phyloP scores from a whole-genome alignment of 2,888 invertebrate genomes.

The Melanargia galathea region DNA sequence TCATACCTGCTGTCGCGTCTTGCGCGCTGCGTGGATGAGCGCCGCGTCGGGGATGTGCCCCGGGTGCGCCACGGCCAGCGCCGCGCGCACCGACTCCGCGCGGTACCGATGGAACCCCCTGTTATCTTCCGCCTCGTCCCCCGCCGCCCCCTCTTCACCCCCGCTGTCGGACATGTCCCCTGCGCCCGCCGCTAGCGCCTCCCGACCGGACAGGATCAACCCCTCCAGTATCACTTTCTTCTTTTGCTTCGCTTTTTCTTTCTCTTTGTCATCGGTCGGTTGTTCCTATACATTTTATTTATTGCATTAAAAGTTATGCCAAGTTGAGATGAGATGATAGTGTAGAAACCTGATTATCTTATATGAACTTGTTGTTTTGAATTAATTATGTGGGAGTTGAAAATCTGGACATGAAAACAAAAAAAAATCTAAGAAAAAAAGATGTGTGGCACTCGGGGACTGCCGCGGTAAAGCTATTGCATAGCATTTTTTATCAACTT shows the following conservation, averaged over 20 bases:
- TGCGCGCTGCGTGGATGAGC: conserved; percentile 98
- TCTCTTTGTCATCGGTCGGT: conserved; percentile 46
- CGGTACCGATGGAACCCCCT: conserved; percentile 77
- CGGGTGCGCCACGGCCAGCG: conserved; percentile 85
- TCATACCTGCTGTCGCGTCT: conserved; percentile 94
- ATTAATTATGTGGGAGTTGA: no score
- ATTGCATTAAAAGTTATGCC: background rate
- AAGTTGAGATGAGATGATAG: background rate
- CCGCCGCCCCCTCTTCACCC: conserved; percentile 79
- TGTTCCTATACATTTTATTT: conserved; percentile 49
- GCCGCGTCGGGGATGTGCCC: conserved; percentile 98
- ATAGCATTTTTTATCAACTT: no score
- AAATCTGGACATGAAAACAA: no score
- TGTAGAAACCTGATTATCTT: background rate
- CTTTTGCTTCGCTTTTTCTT: conserved; percentile 49
- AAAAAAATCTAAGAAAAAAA: no score
- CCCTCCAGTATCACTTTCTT: conserved; percentile 77
- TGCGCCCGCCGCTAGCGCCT: conserved; percentile 89
- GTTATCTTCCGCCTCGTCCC: conserved; percentile 68
- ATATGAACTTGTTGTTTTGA: background rate
- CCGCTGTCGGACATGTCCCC: conserved; percentile 85
- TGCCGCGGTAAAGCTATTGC: no score
- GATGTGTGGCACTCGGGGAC: no score
- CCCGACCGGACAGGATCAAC: conserved; percentile 89
- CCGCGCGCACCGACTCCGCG: conserved; percentile 88